phyloP scores from a whole-genome alignment of 2,888 invertebrate species.

The Netelia fuscicornis region DNA sequence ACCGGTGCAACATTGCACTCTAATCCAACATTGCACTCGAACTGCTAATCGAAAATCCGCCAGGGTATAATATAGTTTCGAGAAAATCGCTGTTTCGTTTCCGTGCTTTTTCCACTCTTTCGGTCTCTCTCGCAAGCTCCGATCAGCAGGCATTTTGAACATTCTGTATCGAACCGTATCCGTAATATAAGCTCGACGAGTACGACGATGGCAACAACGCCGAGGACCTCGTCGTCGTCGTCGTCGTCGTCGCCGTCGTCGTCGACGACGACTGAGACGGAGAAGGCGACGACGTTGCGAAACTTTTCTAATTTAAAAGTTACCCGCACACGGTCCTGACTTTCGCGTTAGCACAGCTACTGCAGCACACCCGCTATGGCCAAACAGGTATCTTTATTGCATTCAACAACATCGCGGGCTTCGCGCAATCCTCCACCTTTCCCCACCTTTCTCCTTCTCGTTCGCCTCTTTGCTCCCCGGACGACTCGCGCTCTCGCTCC shows the following conservation, averaged over 20 bases:
- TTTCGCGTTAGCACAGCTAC: constrained; percentile 66
- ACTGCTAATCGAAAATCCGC: constrained; percentile 62
- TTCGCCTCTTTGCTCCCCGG: constrained; percentile 35
- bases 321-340: constrained; percentile 68
- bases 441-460: constrained; percentile 11
- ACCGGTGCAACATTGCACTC: constrained; percentile 33
- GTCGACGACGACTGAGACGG: constrained; percentile 54
- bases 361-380: constrained; percentile 70
- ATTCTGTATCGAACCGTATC: constrained; percentile 64
- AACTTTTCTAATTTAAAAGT: constrained; percentile 75
- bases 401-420: constrained; percentile 79
- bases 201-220: constrained; percentile 48
- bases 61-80: background rate
- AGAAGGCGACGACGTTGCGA: constrained; percentile 69
- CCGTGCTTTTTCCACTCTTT: constrained; percentile 41
- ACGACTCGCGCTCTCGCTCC: constrained; percentile 45
- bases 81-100: constrained; percentile 11
- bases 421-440: constrained; percentile 45
- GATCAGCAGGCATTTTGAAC: constrained; percentile 65
- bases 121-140: constrained; percentile 32
- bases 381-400: constrained; percentile 83
- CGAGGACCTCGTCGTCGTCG: constrained; percentile 48
- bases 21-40: constrained; percentile 33
- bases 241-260: constrained; percentile 47
- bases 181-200: constrained; percentile 61